phyloP scores from a whole-genome alignment of 2,888 invertebrate species.

The Drosophila parthenogenetica region DNA sequence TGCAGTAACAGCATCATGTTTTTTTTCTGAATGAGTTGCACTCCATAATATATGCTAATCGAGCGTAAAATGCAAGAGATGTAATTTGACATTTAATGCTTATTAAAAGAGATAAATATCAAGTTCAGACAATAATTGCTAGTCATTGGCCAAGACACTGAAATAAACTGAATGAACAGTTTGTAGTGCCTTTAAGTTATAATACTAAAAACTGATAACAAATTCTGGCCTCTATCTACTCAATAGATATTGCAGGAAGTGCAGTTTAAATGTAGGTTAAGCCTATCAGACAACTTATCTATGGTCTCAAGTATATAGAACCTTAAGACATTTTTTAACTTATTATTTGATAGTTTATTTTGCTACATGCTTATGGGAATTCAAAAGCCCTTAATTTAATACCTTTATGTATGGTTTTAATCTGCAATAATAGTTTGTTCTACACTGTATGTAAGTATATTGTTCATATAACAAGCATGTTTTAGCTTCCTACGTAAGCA shows the following conservation, averaged over 20 bases:
- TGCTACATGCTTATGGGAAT: constrained; percentile 8
- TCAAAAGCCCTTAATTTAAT: constrained; percentile 14
- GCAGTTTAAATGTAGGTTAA: constrained; percentile 37
- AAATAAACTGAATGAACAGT: constrained; percentile 9
- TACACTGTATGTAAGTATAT: neutral
- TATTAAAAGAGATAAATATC: constrained; percentile 24
- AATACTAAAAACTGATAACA: constrained; percentile 27
- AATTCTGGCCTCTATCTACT: neutral
- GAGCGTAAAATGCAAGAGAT: constrained; percentile 32
- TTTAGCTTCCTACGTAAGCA: constrained; percentile 10
- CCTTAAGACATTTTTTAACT: constrained; percentile 1
- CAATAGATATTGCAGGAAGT: constrained; percentile 39
- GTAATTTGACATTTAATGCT: constrained; percentile 36
- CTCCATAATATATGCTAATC: constrained; percentile 54
- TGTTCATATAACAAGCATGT: constrained; percentile 19
- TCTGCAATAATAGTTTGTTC: neutral
- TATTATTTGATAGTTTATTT: constrained; percentile 16
- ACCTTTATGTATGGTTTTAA: constrained; percentile 24
- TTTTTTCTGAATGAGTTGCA: constrained; percentile 35
- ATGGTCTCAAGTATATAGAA: constrained; percentile 1
- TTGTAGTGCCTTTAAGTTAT: constrained; percentile 2
- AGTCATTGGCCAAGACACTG: constrained; percentile 12
- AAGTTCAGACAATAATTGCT: constrained; percentile 17
- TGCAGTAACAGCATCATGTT: constrained; percentile 11
- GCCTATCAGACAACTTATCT: constrained; percentile 30